A percentile compares a stretch with the other conserved stretches of the same genome.
phyloP scores from a whole-genome alignment of 1,140 invertebrate genomes.

The Drosophila ambigua region DNA sequence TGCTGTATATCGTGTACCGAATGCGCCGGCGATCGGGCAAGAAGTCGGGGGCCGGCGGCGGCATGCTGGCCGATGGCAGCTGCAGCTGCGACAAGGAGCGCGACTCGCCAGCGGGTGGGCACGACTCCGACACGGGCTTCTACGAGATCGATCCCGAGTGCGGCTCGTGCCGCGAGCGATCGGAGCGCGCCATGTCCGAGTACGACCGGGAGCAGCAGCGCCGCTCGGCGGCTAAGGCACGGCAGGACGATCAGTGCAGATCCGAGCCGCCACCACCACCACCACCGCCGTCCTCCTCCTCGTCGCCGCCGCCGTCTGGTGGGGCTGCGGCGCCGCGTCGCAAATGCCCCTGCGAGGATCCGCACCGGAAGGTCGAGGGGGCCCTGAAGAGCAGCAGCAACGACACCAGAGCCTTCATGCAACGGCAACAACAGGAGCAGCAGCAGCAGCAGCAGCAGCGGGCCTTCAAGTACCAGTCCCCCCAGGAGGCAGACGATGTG shows the following conservation, averaged over 20 bases:
- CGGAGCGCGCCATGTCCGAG: slow-evolving; percentile 51
- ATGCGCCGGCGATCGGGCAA: slow-evolving; percentile 44
- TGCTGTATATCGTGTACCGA: slow-evolving; percentile 62
- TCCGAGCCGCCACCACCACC: slow-evolving; percentile 32
- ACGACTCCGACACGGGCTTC: slow-evolving; percentile 18
- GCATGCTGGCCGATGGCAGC: slow-evolving; percentile 15
- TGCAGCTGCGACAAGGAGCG: slow-evolving; percentile 33
- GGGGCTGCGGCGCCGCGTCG: slow-evolving; percentile 10
- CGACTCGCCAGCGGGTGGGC: neutral
- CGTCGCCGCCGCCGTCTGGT: slow-evolving; percentile 3
- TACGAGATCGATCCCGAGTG: slow-evolving; percentile 43
- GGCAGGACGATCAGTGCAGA: slow-evolving; percentile 13
- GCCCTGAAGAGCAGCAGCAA: slow-evolving; percentile 16
- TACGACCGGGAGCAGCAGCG: slow-evolving; percentile 46
- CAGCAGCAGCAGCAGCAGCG: slow-evolving; percentile 18
- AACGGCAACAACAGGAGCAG: neutral
- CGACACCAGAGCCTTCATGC: slow-evolving; percentile 6
- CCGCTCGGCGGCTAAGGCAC: slow-evolving; percentile 11
- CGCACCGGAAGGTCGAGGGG: slow-evolving; percentile 5
- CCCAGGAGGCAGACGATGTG: slow-evolving; percentile 26
- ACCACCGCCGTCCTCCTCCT: slow-evolving; percentile 22
- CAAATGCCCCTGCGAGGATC: slow-evolving; percentile 65
- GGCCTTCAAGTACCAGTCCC: neutral
- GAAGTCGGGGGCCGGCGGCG: neutral
- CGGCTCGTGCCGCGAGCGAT: slow-evolving; percentile 39